phyloP scores from a whole-genome alignment of 2,797 vertebrate species.

The Epinephelus awoara region DNA sequence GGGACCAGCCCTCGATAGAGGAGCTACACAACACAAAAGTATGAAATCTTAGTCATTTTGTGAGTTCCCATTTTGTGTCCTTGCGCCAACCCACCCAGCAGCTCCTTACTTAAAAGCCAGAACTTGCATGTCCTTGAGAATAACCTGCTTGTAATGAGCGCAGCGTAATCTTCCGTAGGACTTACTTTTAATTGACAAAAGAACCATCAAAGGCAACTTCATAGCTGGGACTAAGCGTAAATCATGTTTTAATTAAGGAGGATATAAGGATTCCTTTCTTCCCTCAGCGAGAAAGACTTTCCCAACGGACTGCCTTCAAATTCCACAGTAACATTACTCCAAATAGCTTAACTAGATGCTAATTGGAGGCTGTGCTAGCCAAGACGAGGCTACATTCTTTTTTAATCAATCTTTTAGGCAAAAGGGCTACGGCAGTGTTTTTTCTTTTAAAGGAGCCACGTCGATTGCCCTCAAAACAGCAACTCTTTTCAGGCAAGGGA shows the following conservation, averaged over 20 bases:
- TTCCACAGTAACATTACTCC: conserved; percentile 75
- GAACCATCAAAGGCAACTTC: conserved; percentile 84
- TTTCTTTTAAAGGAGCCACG: conserved; percentile 57
- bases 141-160: conserved; percentile 81
- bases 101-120: conserved; percentile 59
- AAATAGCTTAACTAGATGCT: conserved; percentile 84
- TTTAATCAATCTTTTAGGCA: conserved; percentile 78
- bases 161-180: conserved; percentile 75
- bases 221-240: conserved; percentile 80
- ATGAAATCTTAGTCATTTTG: conserved; percentile 51
- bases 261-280: conserved; percentile 83
- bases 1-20: conserved; percentile 42
- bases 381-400: conserved; percentile 68
- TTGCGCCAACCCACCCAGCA: conserved; percentile 62
- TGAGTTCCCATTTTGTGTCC: conserved; percentile 58
- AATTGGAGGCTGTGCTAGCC: conserved; percentile 82
- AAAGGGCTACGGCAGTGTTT: conserved; percentile 48
- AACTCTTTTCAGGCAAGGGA: conserved; percentile 50
- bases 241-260: conserved; percentile 87
- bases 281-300: conserved; percentile 72
- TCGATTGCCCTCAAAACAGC: conserved; percentile 39
- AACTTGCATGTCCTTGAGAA: conserved; percentile 78
- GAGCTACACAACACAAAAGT: conserved; percentile 45
- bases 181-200: conserved; percentile 85
- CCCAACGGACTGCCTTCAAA: conserved; percentile 79